Conservation (phyloP, 2,888 invertebrate genomes). For the Pristionchus japonicus region DNA sequence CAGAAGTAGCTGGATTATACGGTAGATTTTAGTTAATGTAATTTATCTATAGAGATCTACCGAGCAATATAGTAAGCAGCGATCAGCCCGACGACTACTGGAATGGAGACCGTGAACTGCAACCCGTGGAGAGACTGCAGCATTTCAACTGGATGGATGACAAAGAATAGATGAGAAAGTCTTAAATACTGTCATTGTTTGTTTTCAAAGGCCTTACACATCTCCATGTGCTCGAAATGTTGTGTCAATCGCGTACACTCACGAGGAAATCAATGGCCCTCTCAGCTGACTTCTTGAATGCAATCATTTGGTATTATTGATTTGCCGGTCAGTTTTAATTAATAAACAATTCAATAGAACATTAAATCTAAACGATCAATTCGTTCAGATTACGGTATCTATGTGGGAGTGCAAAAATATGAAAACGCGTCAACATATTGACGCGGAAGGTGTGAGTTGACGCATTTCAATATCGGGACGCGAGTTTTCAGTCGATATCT, state of each 20-base stretch:
- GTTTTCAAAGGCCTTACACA: background rate
- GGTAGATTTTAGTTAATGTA: background rate
- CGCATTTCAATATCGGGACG: background rate
- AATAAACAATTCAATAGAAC: too few relatives aligned
- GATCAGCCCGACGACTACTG: background rate
- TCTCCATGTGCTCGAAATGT: background rate
- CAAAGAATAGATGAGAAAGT: background rate
- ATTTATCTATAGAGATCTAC: background rate
- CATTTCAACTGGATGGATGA: background rate
- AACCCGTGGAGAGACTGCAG: background rate
- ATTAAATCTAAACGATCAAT: background rate
- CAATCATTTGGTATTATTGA: background rate
- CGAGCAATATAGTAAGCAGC: background rate
- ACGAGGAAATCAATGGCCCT: background rate
- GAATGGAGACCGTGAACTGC: background rate
- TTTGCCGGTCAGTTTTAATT: background rate
- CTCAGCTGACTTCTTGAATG: background rate
- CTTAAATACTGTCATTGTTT: background rate
- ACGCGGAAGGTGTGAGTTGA: background rate
- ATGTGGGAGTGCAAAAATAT: background rate
- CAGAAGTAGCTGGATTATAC: conserved; percentile 31
- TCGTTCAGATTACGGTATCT: background rate
- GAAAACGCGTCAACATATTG: background rate
- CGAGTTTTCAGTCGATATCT: conserved; percentile 9
- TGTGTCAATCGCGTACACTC: background rate